Evolutionary conservation across 2,113 vertebrate genomes (phyloP), one percentile per base, ranked within the genome.

Genomic region (Zapus hudsonius): DNA sequence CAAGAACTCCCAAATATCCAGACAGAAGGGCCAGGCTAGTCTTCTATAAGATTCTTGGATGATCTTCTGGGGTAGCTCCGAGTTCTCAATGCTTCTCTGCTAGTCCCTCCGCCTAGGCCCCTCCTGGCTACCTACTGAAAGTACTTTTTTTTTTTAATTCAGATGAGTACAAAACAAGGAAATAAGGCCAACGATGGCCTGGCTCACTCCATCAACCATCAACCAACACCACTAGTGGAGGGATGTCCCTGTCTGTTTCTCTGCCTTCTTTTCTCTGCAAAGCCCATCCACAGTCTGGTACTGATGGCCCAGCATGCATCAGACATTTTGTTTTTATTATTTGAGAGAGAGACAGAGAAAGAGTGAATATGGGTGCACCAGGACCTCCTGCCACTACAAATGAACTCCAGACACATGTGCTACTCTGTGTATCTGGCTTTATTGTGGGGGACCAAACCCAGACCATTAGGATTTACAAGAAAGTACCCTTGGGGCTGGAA

Each of bases 1-100:
- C 57, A 44, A 63, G 2, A 69, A 33, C 29, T 73, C 42, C 64
- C 52, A n/a, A 63, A n/a, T 6, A 2, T 38, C n/a, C 47, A 44
- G 47, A 36, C 17, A n/a, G 55, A 76, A 73, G 12, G 4, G 19
- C 63, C 63, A 12, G 40, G 17, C 47, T 9, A 1, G 2, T 0
- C 69, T 64, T 31, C 16, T 0, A 0, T 0, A 66, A 27, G 12
- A 4, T 36, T 67, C 17, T 27, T 17, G n/a, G 44, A 81, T 1
- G n/a, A 57, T 33, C 55, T 83, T 38, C 64, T 38, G 25, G 73
- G 47, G 63, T n/a, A 27, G 47, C 38, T 70, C 42, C 29, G 0
- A 44, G 55, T 22, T 57, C 22, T 57, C 17, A 2, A 8, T 1
- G 33, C 47, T 66, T 92, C 79, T 64, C 13, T 40, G 83, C 22